Conservation (phyloP, 1,140 invertebrate genomes). For the Neoseiulus cucumeris region DNA sequence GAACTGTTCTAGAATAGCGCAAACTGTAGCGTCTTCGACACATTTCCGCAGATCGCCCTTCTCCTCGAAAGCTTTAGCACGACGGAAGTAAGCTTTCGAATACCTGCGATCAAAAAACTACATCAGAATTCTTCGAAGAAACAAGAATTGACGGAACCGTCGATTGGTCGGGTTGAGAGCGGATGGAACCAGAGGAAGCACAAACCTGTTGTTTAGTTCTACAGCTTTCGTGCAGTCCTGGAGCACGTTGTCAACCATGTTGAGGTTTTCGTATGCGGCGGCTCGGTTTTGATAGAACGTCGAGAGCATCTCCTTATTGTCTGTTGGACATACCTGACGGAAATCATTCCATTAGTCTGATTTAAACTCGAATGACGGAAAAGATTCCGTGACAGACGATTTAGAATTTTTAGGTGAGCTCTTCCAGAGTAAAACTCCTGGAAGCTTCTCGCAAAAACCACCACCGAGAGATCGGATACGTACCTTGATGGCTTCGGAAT, state of each 20-base stretch:
- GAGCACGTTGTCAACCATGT: conserved; percentile 61
- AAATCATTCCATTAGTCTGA: too few relatives aligned
- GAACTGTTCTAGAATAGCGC: conserved; percentile 74
- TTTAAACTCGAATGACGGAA: too few relatives aligned
- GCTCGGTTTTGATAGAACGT: conserved; percentile 90
- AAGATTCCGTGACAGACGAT: too few relatives aligned
- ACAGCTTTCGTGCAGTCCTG: conserved; percentile 67
- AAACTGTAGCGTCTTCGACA: conserved; percentile 54
- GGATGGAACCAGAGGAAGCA: background rate
- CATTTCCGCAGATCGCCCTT: conserved; percentile 12
- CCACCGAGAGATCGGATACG: too few relatives aligned
- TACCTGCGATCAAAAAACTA: background rate
- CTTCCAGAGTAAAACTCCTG: too few relatives aligned
- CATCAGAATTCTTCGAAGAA: background rate
- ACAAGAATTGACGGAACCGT: too few relatives aligned
- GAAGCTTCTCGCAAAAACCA: too few relatives aligned
- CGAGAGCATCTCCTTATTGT: conserved; percentile 49
- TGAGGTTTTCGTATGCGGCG: conserved; percentile 76
- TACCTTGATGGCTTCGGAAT: conserved; percentile 61
- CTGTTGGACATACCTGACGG: conserved; percentile 44
- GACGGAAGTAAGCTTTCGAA: background rate
- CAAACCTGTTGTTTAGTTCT: conserved; percentile 53
- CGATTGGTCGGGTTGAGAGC: background rate
- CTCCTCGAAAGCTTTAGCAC: conserved; percentile 7
- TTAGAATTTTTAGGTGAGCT: too few relatives aligned